Evolutionary conservation across 2,797 vertebrate genomes (phyloP).

Genomic region (Cyprinodon diabolis): DNA sequence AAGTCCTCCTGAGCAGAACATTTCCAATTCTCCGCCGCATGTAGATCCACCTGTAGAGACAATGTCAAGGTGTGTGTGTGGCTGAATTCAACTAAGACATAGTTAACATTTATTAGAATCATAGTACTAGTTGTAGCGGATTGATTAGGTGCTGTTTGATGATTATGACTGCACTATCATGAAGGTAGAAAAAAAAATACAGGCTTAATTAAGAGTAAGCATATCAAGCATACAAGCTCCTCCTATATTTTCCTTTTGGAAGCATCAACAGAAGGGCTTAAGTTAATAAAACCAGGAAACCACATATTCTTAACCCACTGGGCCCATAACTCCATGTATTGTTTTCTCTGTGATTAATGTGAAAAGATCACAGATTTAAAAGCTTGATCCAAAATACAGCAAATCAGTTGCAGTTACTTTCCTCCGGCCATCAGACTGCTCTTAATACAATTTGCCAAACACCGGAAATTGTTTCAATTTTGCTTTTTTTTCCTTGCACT

Average conservation of each 20-base stretch:
- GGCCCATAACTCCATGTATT: not conserved
- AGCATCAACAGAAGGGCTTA: not conserved
- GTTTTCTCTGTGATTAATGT: not conserved
- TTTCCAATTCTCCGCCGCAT: constrained; percentile 25
- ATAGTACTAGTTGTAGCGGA: not conserved
- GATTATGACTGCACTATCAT: not conserved
- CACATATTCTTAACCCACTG: not conserved
- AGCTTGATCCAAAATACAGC: no score
- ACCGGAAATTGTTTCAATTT: no score
- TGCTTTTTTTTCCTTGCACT: no score
- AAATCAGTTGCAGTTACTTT: no score
- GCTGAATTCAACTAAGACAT: constrained; percentile 4
- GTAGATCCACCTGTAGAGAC: constrained; percentile 35
- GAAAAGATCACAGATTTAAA: not conserved
- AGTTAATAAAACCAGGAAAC: not conserved
- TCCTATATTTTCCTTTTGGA: not conserved
- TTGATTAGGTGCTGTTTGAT: constrained; percentile 1
- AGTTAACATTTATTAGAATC: constrained; percentile 6
- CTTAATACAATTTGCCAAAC: no score
- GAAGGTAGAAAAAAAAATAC: not conserved
- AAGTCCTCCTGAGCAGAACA: constrained; percentile 40
- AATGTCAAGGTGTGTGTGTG: constrained; percentile 29
- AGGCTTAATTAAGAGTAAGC: not conserved
- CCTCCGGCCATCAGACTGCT: no score
- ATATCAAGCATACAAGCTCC: not conserved